Evolutionary conservation across 2,797 vertebrate genomes (phyloP), one percentile per base, ranked within the genome.

Genomic region (Clarias fuscus): DNA sequence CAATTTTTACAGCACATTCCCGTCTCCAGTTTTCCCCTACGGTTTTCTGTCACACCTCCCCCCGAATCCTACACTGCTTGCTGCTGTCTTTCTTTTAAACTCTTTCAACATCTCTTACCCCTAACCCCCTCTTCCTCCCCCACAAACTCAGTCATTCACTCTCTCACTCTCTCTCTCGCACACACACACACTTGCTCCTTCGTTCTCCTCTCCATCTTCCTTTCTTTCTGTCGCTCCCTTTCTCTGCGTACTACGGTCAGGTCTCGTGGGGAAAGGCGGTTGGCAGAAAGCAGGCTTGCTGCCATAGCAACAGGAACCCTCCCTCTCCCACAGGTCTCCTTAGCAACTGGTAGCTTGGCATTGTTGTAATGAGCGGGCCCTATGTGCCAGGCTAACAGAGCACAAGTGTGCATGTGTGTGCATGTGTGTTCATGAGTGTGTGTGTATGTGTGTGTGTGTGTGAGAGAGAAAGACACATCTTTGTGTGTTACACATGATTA

Each of bases 311-410:
- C 95, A 93, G 91, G 92, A 95, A 93, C 94, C 94, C 94, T 96
- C 95, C 95, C 94, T 95, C 93, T 96, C 94, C 95, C 94, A 92
- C 91, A 95, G 94, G 94, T 96, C 94, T 95, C 95, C 95, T 95
- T 95, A 95, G 95, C 94, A 95, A 96, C 95, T 94, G 92, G 93
- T 95, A 94, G 95, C 94, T 94, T 96, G 95, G 94, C 94, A 95
- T 95, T 94, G 94, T 95, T 93, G 94, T 95, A 94, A 95, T 94
- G 94, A 95, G 94, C 91, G 87, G 87, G 92, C 93, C 93, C 93
- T 94, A 91, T 92, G 93, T 94, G 93, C 93, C 94, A 93, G 88
- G 90, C 93, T 91, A 82, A 91, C 73, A 86, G 89, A 92, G 93
- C 89, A 91, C 61, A 58, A 91, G 91, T 90, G 89, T 90, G 87